Evolutionary conservation across 2,888 invertebrate species (phyloP).

Genomic region (Pristionchus maxplancki): DNA sequence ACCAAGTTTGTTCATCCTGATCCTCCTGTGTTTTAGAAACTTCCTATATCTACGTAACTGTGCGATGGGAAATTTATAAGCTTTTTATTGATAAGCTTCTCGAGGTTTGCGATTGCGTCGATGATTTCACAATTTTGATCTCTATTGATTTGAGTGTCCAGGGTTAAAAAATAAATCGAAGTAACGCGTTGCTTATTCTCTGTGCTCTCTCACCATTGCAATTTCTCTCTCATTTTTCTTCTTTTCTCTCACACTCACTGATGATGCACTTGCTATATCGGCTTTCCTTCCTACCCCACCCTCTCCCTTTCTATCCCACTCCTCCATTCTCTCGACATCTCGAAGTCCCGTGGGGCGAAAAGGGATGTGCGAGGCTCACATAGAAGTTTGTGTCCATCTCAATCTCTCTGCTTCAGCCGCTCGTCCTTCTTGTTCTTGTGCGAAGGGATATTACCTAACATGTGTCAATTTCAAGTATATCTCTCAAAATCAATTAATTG

Average conservation of each 20-base stretch:
- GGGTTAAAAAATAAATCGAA: too few species aligned
- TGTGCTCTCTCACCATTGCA: background rate
- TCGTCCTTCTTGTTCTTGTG: background rate
- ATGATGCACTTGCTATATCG: slow-evolving; percentile 28
- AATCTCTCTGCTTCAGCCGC: background rate
- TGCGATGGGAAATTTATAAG: too few species aligned
- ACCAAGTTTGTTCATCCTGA: too few species aligned
- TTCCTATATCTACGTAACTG: too few species aligned
- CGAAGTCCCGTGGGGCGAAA: slow-evolving; percentile 36
- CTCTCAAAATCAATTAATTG: too few species aligned
- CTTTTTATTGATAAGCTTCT: too few species aligned
- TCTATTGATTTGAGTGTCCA: too few species aligned
- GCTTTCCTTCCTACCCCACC: background rate
- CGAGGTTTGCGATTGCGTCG: too few species aligned
- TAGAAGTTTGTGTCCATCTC: slow-evolving; percentile 6
- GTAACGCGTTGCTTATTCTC: background rate
- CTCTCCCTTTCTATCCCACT: background rate
- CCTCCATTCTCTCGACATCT: background rate
- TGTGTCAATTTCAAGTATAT: too few species aligned
- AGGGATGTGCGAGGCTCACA: background rate
- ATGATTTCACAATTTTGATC: too few species aligned
- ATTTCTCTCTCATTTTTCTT: background rate
- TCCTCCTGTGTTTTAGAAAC: too few species aligned
- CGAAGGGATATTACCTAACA: too few species aligned
- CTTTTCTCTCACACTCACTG: background rate